Evolutionary conservation across 1,140 invertebrate genomes (phyloP).

Genomic region (Drosophila ercepeae): DNA sequence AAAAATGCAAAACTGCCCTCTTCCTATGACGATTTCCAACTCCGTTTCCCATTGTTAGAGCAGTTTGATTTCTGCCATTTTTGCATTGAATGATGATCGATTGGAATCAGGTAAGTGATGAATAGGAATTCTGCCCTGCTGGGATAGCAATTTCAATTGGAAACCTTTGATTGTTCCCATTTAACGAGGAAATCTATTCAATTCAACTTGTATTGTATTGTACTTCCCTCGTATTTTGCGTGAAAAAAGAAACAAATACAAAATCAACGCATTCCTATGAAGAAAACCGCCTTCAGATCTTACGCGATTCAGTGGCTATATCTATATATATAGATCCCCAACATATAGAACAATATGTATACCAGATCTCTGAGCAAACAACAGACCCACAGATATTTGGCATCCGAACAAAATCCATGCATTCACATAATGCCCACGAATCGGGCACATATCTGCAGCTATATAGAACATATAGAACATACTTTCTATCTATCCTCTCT

Average conservation of each 20-base stretch:
- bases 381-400: constrained; percentile 28
- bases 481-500: background rate
- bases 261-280: constrained; percentile 28
- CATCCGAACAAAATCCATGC: constrained; percentile 41
- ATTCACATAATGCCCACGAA: constrained; percentile 40
- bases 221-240: too few relatives aligned
- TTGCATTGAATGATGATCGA: too few relatives aligned
- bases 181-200: constrained; percentile 7
- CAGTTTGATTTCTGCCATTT: background rate
- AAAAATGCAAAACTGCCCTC: background rate
- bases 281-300: constrained; percentile 10
- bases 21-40: background rate
- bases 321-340: background rate
- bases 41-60: too few relatives aligned
- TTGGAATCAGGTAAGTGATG: too few relatives aligned
- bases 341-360: background rate
- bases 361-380: constrained; percentile 9
- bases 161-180: background rate
- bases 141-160: background rate
- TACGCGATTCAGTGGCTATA: constrained; percentile 8
- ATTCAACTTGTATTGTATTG: background rate
- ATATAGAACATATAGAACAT: constrained; percentile 22
- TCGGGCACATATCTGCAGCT: constrained; percentile 18
- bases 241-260: background rate
- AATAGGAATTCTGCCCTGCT: too few relatives aligned